Base-by-base conservation (phyloP, 2,797 vertebrate species). In the Melanogrammus aeglefinus region DNA sequence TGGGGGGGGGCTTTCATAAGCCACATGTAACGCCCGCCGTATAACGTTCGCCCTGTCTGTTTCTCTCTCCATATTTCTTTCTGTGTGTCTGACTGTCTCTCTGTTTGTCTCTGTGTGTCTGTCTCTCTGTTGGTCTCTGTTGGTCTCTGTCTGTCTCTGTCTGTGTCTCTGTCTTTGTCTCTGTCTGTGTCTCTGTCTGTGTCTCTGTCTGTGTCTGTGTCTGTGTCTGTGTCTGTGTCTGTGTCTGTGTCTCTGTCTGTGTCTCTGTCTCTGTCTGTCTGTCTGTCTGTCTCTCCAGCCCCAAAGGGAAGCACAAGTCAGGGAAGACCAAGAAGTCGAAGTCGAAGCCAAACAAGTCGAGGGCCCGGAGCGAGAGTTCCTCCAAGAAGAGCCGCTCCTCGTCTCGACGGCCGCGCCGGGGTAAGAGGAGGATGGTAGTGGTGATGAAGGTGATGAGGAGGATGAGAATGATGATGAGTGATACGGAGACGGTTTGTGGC, bases 281-380 rank as follows among this genome's bases (percentile, higher is more conserved):
- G 41, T 44, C 41, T 44, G 18, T 82, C 31, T 9, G 12, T 44
- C 13, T 44, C 13, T 91, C 18, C 84, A 99, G 97, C 83, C 94
- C 95, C 31, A 97, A 96, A 95, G 95, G 95, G 84, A 97, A 97
- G 89, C 95, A 96, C 89, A 97, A 96, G 89, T 95, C 94, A 90
- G 90, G 92, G 86, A 99, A 95, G 91, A 91, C 90, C 3, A 69
- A 69, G 21, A 63, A 63, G 57, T n/a, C 57, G 35, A 39, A 96
- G 80, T 93, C 94, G 76, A 96, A 96, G 93, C 92, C 89, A 78
- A 96, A 88, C 88, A 74, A 94, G 93, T 35, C 70, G 33, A 31
- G 69, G 5, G 33, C 70, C 70, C 94, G 93, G 87, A 95, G 95
- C 87, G 91, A 94, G 87, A 93, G 94, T 88, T 92, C 94, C 87